Base-by-base conservation (phyloP, 1,140 invertebrate genomes). In the Diuraphis noxia region DNA sequence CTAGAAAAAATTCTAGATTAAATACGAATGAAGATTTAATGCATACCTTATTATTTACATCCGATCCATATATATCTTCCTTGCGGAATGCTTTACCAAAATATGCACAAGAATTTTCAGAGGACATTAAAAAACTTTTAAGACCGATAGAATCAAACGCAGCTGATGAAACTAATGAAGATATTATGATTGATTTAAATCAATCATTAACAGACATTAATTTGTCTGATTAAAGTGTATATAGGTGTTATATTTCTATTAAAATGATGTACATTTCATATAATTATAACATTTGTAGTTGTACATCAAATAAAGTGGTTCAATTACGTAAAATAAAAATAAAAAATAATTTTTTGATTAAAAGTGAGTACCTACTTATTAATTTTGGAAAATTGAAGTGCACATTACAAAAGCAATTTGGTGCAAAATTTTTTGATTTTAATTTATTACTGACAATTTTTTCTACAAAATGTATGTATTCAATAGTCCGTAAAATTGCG, bases 11-110 rank as follows among this genome's bases (percentile, higher is more conserved):
- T 43, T 85, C 82, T 25, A 85, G 82, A 30, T 30, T 25, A 5
- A 85, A 85, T 43, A 46, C 82, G 9, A 85, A 85, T 30, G 82
- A 85, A 46, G 82, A 85, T 85, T 85, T 85, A 30, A 43, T 85
- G 82, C 82, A 85, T 46, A 85, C 46, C 7, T n/a, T 34, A 25
- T 46, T 85, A 46, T 23, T 85, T 34, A 46, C 84, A 19, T 43
- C 40, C 4, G 41, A 85, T 85, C 25, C 84, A n/a, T 85, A n/a
- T 46, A 85, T 85, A 85, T 85, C 30, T 19, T 85, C 84, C 17
- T 25, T 85, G 43, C 23, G 56, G 30, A 63, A 63, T 25, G 4
- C 30, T 63, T 25, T 25, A 8, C 25, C 25, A 63, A 63, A 63
- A 63, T 25, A 63, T 25, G 56, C 30, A 23, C 56, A 63, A 13